phyloP scores from a whole-genome alignment of 2,797 vertebrate genomes.

The Eurystomus glaucurus region DNA sequence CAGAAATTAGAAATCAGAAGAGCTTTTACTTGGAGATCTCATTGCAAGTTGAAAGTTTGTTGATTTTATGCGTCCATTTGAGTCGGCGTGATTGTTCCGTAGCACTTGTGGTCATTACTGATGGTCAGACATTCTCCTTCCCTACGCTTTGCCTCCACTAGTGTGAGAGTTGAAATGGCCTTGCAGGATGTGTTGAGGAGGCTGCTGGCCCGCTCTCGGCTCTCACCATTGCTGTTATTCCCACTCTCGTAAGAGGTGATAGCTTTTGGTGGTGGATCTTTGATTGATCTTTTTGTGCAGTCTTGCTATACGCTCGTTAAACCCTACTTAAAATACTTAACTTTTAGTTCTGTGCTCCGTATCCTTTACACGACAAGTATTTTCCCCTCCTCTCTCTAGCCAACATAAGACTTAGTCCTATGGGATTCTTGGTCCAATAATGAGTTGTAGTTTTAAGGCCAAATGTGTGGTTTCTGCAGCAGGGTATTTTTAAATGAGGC shows the following conservation, averaged over 20 bases:
- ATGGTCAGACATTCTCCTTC: not conserved
- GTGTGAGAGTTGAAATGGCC: not conserved
- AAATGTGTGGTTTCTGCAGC: slow-evolving; percentile 8
- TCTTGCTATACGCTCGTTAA: accelerated
- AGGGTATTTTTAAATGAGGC: slow-evolving; percentile 48
- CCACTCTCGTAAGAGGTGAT: not conserved
- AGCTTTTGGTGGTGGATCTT: not conserved
- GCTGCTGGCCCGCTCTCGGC: not conserved
- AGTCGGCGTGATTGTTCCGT: not conserved
- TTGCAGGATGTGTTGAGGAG: not conserved
- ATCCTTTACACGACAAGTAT: not conserved
- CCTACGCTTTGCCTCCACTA: accelerated
- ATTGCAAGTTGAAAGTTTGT: not conserved
- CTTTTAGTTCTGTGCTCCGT: not conserved
- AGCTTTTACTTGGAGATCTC: not conserved
- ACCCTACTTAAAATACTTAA: not conserved
- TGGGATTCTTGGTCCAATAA: not conserved
- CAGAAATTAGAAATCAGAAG: not conserved
- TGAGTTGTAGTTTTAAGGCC: not conserved
- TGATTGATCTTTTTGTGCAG: no score
- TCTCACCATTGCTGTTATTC: not conserved
- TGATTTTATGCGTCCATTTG: not conserved
- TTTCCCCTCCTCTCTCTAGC: not conserved
- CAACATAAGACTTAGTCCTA: not conserved
- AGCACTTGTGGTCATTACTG: accelerated